These are phyloP conservation scores for Platorchestia sp. DNA, from an alignment of 1,140 invertebrate genomes.

Conservation along the genomic window DNA sequence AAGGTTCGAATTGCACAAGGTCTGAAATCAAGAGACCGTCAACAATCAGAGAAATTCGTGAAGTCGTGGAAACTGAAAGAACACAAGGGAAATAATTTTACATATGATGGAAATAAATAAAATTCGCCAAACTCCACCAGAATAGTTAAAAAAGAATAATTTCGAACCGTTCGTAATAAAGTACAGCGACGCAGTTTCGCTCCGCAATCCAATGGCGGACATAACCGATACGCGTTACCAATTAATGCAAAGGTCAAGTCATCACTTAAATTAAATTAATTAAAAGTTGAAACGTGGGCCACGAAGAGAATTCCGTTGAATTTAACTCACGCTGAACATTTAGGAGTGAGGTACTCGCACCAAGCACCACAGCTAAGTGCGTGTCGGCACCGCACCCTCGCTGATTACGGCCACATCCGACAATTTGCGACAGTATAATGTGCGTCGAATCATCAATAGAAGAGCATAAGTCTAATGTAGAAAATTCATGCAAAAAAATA, in stretches of 20 bases:
- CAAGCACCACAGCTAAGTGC: no score
- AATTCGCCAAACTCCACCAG: neutral
- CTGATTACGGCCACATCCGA: no score
- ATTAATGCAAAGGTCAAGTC: neutral
- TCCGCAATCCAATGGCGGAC: neutral
- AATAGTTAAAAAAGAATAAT: neutral
- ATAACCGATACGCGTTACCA: neutral
- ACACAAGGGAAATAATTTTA: neutral
- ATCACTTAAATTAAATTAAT: neutral
- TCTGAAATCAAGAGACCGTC: neutral
- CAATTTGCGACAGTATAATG: no score
- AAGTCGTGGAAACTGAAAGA: neutral
- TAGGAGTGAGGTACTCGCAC: no score
- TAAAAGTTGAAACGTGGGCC: no score
- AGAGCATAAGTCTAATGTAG: no score
- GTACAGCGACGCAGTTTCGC: neutral
- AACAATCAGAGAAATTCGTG: neutral
- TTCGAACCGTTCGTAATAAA: neutral
- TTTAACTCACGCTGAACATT: no score
- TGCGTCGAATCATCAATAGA: no score
- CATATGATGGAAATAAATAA: neutral
- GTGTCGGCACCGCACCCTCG: no score
- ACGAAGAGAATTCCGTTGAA: neutral
- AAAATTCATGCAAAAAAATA: no score
- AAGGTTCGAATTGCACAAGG: slow-evolving; percentile 14